phyloP scores from a whole-genome alignment of 1,140 invertebrate genomes.

The Trachymyrmex cornetzi region DNA sequence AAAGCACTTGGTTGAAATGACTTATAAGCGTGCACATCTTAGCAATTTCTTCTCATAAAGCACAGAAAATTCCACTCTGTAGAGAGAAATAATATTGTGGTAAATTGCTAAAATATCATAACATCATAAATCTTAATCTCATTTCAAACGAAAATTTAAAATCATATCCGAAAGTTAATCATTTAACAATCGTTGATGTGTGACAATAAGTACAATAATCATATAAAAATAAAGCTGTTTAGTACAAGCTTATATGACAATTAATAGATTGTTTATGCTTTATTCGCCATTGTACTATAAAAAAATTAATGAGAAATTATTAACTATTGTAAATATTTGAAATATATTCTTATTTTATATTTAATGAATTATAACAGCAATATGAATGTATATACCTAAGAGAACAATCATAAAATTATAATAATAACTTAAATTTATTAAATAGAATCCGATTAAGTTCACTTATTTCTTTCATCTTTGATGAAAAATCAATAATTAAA shows the following conservation, averaged over 20 bases:
- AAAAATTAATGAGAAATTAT: neutral
- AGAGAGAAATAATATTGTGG: slow-evolving; percentile 57
- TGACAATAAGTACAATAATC: slow-evolving; percentile 59
- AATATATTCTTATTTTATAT: neutral
- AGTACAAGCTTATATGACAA: neutral
- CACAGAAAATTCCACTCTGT: slow-evolving; percentile 59
- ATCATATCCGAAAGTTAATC: slow-evolving; percentile 56
- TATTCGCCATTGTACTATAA: neutral
- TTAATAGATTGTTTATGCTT: slow-evolving; percentile 11
- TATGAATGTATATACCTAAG: neutral
- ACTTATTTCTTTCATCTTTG: neutral
- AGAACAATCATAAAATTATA: neutral
- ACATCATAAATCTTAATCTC: slow-evolving; percentile 68
- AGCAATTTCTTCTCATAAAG: slow-evolving; percentile 37
- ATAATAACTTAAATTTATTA: neutral
- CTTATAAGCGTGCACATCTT: slow-evolving; percentile 35
- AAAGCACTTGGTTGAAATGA: slow-evolving; percentile 14
- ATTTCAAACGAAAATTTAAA: slow-evolving; percentile 47
- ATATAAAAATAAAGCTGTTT: neutral
- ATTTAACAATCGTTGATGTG: neutral
- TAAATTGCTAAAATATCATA: slow-evolving; percentile 60
- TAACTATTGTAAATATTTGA: too few relatives aligned
- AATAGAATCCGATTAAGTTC: neutral
- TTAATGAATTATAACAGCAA: neutral
- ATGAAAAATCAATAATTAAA: neutral